phyloP scores from a whole-genome alignment of 1,140 invertebrate species.

The Lethocerus indicus region DNA sequence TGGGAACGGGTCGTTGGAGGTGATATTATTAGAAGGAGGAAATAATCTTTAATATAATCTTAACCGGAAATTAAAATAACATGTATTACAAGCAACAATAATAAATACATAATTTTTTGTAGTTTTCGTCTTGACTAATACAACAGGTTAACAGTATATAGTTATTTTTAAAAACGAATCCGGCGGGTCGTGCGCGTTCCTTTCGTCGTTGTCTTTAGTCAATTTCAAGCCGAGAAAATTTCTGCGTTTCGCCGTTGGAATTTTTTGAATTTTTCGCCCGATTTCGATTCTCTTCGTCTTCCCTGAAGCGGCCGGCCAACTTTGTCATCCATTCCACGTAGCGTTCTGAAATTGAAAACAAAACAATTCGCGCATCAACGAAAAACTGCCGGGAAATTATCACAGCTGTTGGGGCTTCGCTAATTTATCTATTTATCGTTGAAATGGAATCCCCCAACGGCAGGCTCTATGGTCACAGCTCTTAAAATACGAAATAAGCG shows the following conservation, averaged over 20 bases:
- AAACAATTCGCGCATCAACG: background rate
- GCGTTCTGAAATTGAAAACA: slow-evolving; percentile 13
- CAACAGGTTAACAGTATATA: too few relatives aligned
- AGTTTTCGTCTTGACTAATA: too few relatives aligned
- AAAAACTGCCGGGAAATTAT: background rate
- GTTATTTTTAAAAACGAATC: too few relatives aligned
- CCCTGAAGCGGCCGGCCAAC: slow-evolving; percentile 13
- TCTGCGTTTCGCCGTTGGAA: background rate
- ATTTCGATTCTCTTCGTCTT: slow-evolving; percentile 9
- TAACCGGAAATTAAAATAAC: too few relatives aligned
- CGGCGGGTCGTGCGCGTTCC: too few relatives aligned
- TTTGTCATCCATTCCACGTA: slow-evolving; percentile 17
- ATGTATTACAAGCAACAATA: too few relatives aligned
- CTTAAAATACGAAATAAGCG: background rate
- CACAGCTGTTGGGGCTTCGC: background rate
- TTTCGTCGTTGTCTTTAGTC: too few relatives aligned
- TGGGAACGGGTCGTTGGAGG: too few relatives aligned
- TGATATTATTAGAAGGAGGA: too few relatives aligned
- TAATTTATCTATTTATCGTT: background rate
- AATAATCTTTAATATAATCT: too few relatives aligned
- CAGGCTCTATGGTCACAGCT: background rate
- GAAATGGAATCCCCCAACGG: background rate
- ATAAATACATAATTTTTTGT: too few relatives aligned
- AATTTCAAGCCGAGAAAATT: too few relatives aligned
- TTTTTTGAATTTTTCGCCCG: background rate